Conservation (phyloP, 2,888 invertebrate species). For the Argyra leucocephala region DNA sequence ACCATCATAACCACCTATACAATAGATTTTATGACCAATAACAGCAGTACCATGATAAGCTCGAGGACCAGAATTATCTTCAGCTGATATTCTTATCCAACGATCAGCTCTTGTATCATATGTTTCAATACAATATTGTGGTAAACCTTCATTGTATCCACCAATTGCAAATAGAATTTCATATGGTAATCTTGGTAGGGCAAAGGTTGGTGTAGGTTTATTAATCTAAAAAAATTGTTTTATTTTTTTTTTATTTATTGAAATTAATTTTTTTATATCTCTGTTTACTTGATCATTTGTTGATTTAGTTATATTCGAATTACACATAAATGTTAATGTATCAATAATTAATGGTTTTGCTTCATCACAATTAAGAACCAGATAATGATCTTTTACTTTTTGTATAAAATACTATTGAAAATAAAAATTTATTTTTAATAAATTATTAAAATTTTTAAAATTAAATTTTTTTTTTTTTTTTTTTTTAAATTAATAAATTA, state of each 20-base stretch:
- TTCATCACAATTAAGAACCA: constrained; percentile 70
- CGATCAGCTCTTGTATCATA: constrained; percentile 83
- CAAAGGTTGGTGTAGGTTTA: constrained; percentile 78
- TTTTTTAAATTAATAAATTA: no score
- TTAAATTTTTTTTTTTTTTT: no score
- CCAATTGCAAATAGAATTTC: constrained; percentile 80
- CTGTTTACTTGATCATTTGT: constrained; percentile 49
- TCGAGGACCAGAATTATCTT: constrained; percentile 72
- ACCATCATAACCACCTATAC: constrained; percentile 91
- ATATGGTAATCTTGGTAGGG: constrained; percentile 74
- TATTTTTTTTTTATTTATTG: neutral
- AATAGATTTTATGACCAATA: constrained; percentile 72
- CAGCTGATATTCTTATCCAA: constrained; percentile 62
- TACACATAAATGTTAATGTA: constrained; percentile 82
- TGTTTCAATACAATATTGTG: constrained; percentile 63
- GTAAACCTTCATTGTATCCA: constrained; percentile 59
- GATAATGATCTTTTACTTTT: constrained; percentile 78
- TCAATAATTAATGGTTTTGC: constrained; percentile 84
- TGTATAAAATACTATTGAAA: constrained; percentile 70
- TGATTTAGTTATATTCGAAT: constrained; percentile 75
- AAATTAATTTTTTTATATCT: neutral
- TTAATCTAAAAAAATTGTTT: constrained; percentile 41
- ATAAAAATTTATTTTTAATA: constrained; percentile 18
- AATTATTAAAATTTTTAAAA: neutral
- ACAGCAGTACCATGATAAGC: constrained; percentile 93